Evolutionary conservation across 2,888 invertebrate species (phyloP).

Genomic region (Lissocephala sabroskyi): DNA sequence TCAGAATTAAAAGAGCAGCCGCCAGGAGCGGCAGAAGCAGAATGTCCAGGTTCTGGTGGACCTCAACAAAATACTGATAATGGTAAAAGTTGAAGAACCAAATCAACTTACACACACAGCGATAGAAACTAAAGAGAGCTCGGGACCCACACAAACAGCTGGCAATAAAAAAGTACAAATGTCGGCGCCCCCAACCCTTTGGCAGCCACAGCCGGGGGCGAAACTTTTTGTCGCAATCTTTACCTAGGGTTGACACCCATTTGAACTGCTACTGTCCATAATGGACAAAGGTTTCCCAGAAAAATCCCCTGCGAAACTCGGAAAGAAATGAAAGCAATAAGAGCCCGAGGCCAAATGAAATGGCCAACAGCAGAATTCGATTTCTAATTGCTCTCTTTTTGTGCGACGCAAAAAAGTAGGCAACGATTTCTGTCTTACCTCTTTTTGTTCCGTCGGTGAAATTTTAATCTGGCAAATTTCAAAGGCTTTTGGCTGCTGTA

Average conservation of each 20-base stretch:
- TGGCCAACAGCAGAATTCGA: too few species aligned
- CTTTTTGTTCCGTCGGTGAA: too few species aligned
- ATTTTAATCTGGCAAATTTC: too few species aligned
- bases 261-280: constrained; percentile 15
- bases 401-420: too few species aligned
- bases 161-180: constrained; percentile 40
- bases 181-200: constrained; percentile 29
- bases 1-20: constrained; percentile 10
- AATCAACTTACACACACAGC: background rate
- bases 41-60: background rate
- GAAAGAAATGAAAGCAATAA: constrained; percentile 12
- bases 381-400: too few species aligned
- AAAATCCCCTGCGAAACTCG: constrained; percentile 30
- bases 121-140: constrained; percentile 8
- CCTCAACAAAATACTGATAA: constrained; percentile 31
- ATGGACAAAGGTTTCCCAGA: constrained; percentile 17
- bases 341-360: too few species aligned
- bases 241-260: constrained; percentile 55
- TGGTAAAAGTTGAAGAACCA: constrained; percentile 26
- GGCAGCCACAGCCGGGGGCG: constrained; percentile 17
- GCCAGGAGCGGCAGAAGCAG: background rate
- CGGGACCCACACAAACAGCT: too few species aligned
- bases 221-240: constrained; percentile 20
- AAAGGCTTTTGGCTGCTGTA: too few species aligned
- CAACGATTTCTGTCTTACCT: too few species aligned